Percentiles rank a stretch among this genome's conserved stretches.
Conservation (phyloP, 1,140 invertebrate genomes). For the Idris sp. region DNA sequence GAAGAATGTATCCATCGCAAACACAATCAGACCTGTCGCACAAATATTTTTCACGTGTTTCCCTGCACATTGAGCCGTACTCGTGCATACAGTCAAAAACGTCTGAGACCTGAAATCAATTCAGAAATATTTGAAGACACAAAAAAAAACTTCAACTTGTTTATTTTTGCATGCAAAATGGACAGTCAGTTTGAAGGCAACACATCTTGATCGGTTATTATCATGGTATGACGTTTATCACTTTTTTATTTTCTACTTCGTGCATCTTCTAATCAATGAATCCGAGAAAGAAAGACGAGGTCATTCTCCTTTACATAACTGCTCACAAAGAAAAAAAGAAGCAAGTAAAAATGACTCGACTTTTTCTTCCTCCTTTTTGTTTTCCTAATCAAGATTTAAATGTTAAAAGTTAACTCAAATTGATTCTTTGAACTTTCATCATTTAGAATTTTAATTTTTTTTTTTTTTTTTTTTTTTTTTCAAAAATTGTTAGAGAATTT, state of each 20-base stretch:
- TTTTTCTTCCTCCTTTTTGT: slow-evolving; percentile 19
- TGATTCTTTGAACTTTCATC: neutral
- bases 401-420: slow-evolving; percentile 26
- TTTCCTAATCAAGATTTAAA: slow-evolving; percentile 19
- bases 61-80: slow-evolving; percentile 37
- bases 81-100: slow-evolving; percentile 39
- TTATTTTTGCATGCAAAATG: too few relatives aligned
- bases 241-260: slow-evolving; percentile 19
- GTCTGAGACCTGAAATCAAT: slow-evolving; percentile 39
- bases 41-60: slow-evolving; percentile 54
- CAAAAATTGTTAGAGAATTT: too few relatives aligned
- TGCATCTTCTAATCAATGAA: slow-evolving; percentile 30
- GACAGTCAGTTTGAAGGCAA: too few relatives aligned
- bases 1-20: slow-evolving; percentile 43
- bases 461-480: too few relatives aligned
- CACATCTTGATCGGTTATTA: slow-evolving; percentile 21
- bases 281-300: slow-evolving; percentile 37
- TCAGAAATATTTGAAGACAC: too few relatives aligned
- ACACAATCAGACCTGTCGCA: slow-evolving; percentile 49
- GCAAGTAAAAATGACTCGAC: slow-evolving; percentile 7
- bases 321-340: slow-evolving; percentile 28
- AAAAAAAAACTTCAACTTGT: too few relatives aligned
- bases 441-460: too few relatives aligned
- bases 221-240: neutral
- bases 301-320: slow-evolving; percentile 53